These are phyloP conservation scores for Micrasema minimum DNA, from an alignment of 1,140 invertebrate species.

Conservation along the genomic window DNA sequence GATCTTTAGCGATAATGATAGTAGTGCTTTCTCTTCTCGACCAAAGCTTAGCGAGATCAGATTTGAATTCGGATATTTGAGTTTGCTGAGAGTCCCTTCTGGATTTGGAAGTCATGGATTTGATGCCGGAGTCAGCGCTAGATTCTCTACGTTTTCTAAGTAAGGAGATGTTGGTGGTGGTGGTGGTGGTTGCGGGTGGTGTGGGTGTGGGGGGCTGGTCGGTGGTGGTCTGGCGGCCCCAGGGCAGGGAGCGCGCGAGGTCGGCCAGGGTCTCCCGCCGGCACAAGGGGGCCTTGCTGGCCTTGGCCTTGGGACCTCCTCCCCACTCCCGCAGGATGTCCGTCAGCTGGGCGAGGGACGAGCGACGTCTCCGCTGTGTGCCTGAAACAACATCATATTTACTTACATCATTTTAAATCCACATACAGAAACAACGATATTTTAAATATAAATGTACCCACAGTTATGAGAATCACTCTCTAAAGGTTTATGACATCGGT, in stretches of 20 bases:
- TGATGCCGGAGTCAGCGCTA: slow-evolving; percentile 84
- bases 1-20: slow-evolving; percentile 59
- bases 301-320: slow-evolving; percentile 72
- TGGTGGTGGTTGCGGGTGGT: slow-evolving; percentile 58
- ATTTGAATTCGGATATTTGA: slow-evolving; percentile 74
- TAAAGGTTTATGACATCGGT: no score
- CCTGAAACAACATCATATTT: slow-evolving; percentile 56
- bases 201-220: slow-evolving; percentile 67
- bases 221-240: slow-evolving; percentile 72
- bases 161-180: slow-evolving; percentile 54
- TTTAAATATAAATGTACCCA: background rate
- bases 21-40: slow-evolving; percentile 70
- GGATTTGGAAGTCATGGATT: slow-evolving; percentile 76
- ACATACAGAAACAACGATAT: background rate
- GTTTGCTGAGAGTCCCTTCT: slow-evolving; percentile 75
- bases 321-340: slow-evolving; percentile 89
- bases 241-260: slow-evolving; percentile 79
- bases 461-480: no score
- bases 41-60: slow-evolving; percentile 78
- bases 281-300: slow-evolving; percentile 75
- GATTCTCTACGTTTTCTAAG: slow-evolving; percentile 79
- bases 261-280: slow-evolving; percentile 87
- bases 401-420: background rate
- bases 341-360: slow-evolving; percentile 86
- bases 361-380: slow-evolving; percentile 77